Evolutionary conservation across 1,140 invertebrate genomes (phyloP), one percentile per base, ranked within the genome.

Genomic region (Sycophaga agraensis): DNA sequence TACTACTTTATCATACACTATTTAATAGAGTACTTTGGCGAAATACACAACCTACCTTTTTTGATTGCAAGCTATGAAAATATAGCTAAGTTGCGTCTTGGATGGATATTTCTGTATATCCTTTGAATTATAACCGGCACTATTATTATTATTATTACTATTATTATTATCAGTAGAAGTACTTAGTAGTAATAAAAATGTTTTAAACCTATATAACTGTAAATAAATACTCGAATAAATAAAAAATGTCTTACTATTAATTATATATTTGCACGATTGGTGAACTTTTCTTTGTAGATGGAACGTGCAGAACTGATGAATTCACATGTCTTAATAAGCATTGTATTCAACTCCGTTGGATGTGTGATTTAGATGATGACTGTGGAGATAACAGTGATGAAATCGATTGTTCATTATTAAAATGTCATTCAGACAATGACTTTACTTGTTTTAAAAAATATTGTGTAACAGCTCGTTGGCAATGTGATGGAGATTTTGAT

Each of bases 301-400:
- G 91, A 70, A 93, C 90, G 1, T 94, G 92, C 75, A 86, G 92
- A 55, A 86, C 91, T 17, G 91, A 94, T 72, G 91, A 96, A 74
- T 96, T 94, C 73, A 93, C 91, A 2, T 96, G 94, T 78, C 86
- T 84, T 39, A 93, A 94, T 70, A 92, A 92, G 11, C 89, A 91
- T 62, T 96, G 93, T 74, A 94, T 96, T 63, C 91, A 93, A 69
- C 84, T 87, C 64, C 81, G 86, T 6, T 97, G 92, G 93, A 85
- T 89, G 7, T 97, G 94, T 74, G 94, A 97, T 78, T 84, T 87
- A 22, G 91, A 94, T 70, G 85, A 92, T 66, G 94, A 96, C 75
- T 96, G 94, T 68, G 89, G 88, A 4, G 91, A 94, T 69, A 85
- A 85, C 21, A 89, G 86, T 39, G 93, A 96, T 70, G 93, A 96